phyloP scores from a whole-genome alignment of 1,140 invertebrate species.

The Homarus americanus region DNA sequence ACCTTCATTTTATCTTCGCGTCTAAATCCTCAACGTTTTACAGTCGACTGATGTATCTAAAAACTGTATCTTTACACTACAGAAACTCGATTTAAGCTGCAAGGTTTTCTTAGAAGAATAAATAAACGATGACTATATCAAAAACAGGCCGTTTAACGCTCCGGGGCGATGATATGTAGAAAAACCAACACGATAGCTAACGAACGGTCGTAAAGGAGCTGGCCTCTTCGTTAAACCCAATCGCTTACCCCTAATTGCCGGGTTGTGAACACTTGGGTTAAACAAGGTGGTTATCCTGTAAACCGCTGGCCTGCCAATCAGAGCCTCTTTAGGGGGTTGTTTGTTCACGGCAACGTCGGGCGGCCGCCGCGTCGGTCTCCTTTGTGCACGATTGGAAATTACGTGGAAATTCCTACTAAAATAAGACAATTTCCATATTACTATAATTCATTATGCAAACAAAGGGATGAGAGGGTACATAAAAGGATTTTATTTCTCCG shows the following conservation, averaged over 20 bases:
- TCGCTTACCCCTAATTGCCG: slow-evolving; percentile 52
- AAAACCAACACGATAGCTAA: too few species aligned
- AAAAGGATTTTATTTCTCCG: slow-evolving; percentile 26
- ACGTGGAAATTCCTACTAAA: slow-evolving; percentile 38
- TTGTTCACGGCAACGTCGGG: slow-evolving; percentile 30
- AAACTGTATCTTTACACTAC: too few species aligned
- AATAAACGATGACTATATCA: too few species aligned
- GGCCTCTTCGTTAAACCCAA: slow-evolving; percentile 45
- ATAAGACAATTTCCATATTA: slow-evolving; percentile 51
- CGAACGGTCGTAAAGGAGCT: not conserved
- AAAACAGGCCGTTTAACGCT: too few species aligned
- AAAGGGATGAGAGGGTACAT: not conserved
- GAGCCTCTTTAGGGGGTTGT: slow-evolving; percentile 27
- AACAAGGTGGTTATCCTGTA: slow-evolving; percentile 53
- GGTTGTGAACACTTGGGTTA: slow-evolving; percentile 56
- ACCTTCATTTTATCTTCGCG: not conserved
- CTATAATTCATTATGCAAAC: slow-evolving; percentile 57
- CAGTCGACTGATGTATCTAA: too few species aligned
- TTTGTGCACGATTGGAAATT: slow-evolving; percentile 36
- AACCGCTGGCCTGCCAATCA: slow-evolving; percentile 43
- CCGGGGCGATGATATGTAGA: too few species aligned
- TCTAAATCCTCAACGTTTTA: too few species aligned
- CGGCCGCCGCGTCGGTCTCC: slow-evolving; percentile 1
- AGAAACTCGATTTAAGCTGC: too few species aligned
- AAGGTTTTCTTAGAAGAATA: too few species aligned